phyloP scores from a whole-genome alignment of 92 coral and sea anemone genomes.

The Paramuricea clavata region DNA sequence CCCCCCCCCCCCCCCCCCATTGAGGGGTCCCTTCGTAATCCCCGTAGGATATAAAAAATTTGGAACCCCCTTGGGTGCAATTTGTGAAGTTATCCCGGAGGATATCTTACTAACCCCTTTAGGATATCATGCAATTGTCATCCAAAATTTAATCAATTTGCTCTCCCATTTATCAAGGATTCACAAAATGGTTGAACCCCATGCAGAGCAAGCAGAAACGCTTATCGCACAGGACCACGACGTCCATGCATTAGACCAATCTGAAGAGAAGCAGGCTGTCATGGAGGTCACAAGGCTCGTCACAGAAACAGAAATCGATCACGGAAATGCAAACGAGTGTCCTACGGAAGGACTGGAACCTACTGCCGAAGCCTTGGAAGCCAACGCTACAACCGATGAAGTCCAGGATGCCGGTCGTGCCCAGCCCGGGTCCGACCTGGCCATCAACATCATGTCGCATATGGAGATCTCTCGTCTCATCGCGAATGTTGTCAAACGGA shows the following conservation, averaged over 20 bases:
- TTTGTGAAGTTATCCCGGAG: too few species aligned
- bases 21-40: too few species aligned
- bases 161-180: neutral
- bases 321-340: constrained; percentile 28
- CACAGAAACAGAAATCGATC: constrained; percentile 39
- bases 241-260: constrained; percentile 8
- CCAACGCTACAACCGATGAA: neutral
- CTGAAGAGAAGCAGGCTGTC: constrained; percentile 41
- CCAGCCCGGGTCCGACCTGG: constrained; percentile 29
- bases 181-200: constrained; percentile 17
- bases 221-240: constrained; percentile 10
- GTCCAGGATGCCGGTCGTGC: constrained; percentile 29
- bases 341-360: constrained; percentile 9
- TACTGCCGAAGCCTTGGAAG: constrained; percentile 2
- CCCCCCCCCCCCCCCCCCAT: too few species aligned
- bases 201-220: neutral
- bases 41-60: too few species aligned
- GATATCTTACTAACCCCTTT: too few species aligned
- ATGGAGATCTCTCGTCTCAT: constrained; percentile 46
- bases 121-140: too few species aligned
- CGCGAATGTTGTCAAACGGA: constrained; percentile 46
- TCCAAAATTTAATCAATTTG: too few species aligned
- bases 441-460: constrained; percentile 48
- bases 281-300: constrained; percentile 41
- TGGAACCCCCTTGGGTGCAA: too few species aligned